These are phyloP conservation scores for Paracanthobrama guichenoti DNA, from an alignment of 2,113 vertebrate genomes.

Conservation along the genomic window DNA sequence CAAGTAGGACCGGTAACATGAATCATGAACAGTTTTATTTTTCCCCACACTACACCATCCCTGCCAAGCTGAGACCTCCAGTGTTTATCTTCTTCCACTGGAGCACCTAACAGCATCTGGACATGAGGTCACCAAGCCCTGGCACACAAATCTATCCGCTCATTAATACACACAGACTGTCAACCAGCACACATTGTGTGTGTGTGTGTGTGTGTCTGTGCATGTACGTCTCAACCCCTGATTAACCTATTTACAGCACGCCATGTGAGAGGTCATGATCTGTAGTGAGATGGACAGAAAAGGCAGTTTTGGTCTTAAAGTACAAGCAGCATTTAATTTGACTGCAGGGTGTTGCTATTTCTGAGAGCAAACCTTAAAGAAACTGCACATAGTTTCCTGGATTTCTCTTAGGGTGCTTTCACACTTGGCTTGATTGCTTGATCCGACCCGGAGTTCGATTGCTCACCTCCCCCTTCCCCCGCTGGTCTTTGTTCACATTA, in stretches of 20 bases:
- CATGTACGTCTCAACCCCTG: not conserved
- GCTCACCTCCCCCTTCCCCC: no score
- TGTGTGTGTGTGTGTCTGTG: not conserved
- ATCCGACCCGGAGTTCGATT: no score
- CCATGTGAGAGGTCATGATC: not conserved
- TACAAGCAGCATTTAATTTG: not conserved
- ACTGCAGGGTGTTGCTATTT: not conserved
- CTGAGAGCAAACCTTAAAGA: constrained; percentile 1
- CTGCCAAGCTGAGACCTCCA: not conserved
- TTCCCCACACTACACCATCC: not conserved
- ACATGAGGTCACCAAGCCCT: constrained; percentile 20
- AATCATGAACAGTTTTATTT: not conserved
- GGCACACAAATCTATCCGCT: not conserved
- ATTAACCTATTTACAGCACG: constrained; percentile 27
- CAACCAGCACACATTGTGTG: not conserved
- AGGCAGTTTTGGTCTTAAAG: not conserved
- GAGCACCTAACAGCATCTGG: constrained; percentile 7
- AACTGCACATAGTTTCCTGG: not conserved
- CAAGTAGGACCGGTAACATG: no score
- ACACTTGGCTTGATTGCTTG: no score
- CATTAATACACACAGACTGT: constrained; percentile 17
- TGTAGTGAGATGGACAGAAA: constrained; percentile 8
- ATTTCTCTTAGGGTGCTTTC: not conserved
- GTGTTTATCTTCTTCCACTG: constrained; percentile 15
- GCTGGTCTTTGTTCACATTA: no score